Evolutionary conservation across 2,888 invertebrate species (phyloP), one percentile per base, ranked within the genome.

Genomic region (Callinectes sapidus): DNA sequence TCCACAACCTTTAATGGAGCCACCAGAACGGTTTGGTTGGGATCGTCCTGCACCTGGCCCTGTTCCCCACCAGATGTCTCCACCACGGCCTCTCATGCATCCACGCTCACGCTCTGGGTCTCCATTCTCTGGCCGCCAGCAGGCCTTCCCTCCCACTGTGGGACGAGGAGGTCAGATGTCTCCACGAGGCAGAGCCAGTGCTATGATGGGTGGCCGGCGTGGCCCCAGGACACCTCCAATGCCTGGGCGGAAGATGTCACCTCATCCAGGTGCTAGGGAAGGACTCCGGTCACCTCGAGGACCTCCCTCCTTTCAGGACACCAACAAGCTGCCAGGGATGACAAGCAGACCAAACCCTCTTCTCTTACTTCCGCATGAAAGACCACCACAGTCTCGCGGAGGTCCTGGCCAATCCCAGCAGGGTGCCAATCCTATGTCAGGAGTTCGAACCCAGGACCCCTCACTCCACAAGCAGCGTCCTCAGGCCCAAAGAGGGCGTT

Each of bases 151-250:
- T 39, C 91, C 71, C 8, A 13, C 87, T 35, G 91, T 54, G n/a
- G 91, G 89, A 61, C 90, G 92, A 71, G 90, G 92, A 14, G 90
- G 90, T 42, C 92, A 90, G 28, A 18, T 93, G 54, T 93, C 92
- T n/a, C 91, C 90, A 42, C 42, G 91, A 23, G 92, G 90, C 10
- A 55, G 92, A 86, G 35, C 85, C 39, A 71, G 39, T 23, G 81
- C 89, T 23, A 61, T 89, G 92, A 55, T 55, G 42, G 81, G 66
- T n/a, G 54, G 32, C 28, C 91, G 92, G 14, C 87, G 92, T 16
- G 92, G 92, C 6, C 92, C 92, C 85, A 91, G 92, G 85, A 93
- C 92, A 66, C 92, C 92, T 66, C 92, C 92, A 2, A 89, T 93
- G 88, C 92, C 92, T n/a, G 28, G 89, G 3, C 28, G n/a, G 35